Conservation (phyloP, 2,888 invertebrate species). For the Pemphredon lugubris region DNA sequence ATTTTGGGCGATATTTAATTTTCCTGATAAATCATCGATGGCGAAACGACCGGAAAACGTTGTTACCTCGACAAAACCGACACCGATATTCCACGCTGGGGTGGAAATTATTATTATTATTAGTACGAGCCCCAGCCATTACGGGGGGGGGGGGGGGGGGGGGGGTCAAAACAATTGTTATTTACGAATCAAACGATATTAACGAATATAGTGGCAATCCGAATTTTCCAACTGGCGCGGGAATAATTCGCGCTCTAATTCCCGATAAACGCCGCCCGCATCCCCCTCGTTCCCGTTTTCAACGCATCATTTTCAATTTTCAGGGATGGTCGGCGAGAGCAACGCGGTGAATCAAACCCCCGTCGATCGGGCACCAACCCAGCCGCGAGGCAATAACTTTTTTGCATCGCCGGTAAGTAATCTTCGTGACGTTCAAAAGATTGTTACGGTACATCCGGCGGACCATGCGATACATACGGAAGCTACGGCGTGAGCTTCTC, state of each 20-base stretch:
- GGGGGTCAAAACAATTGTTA: too few species aligned
- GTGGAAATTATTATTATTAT: too few species aligned
- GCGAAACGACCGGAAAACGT: too few species aligned
- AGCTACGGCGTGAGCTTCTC: not conserved
- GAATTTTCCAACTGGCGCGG: not conserved
- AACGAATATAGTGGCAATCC: constrained; percentile 12
- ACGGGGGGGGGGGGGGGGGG: too few species aligned
- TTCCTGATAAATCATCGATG: too few species aligned
- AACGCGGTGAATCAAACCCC: constrained; percentile 38
- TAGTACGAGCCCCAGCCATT: too few species aligned
- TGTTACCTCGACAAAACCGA: too few species aligned
- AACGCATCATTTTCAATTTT: constrained; percentile 44
- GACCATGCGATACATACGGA: not conserved
- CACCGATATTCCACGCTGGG: too few species aligned
- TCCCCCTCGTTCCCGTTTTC: too few species aligned
- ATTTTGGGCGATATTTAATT: too few species aligned
- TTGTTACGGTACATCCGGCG: constrained; percentile 16
- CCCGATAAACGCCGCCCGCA: constrained; percentile 8
- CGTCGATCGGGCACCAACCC: constrained; percentile 26
- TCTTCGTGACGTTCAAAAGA: constrained; percentile 39
- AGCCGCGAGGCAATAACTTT: constrained; percentile 48
- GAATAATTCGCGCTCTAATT: constrained; percentile 4
- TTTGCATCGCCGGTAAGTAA: constrained; percentile 35
- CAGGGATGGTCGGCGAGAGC: constrained; percentile 12
- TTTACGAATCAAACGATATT: too few species aligned